A percentile compares a stretch with the other conserved stretches of the same genome.
These are phyloP conservation scores for Drosophila subpulchrella DNA, from an alignment of 1,140 invertebrate genomes.

Conservation along the genomic window DNA sequence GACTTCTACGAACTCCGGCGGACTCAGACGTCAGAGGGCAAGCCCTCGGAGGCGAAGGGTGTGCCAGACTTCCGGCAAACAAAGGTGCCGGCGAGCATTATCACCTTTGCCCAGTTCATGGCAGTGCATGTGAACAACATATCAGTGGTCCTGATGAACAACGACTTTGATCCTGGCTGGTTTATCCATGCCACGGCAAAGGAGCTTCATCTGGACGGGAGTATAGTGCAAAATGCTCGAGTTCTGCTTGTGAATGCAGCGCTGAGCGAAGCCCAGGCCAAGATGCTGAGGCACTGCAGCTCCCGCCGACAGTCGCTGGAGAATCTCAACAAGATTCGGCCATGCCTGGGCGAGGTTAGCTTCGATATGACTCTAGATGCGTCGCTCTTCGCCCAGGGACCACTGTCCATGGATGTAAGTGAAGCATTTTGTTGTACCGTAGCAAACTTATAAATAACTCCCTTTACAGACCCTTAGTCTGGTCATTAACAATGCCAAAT, in stretches of 20 bases:
- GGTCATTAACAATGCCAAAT: conserved; percentile 88
- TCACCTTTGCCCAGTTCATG: conserved; percentile 94
- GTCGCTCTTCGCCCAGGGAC: conserved; percentile 90
- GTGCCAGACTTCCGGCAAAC: conserved; percentile 89
- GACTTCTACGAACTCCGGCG: conserved; percentile 63
- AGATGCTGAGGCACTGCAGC: conserved; percentile 85
- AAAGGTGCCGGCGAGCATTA: conserved; percentile 91
- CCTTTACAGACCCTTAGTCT: conserved; percentile 90
- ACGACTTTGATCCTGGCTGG: conserved; percentile 88
- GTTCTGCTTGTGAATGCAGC: conserved; percentile 90
- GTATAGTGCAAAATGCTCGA: conserved; percentile 89
- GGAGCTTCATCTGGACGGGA: conserved; percentile 92
- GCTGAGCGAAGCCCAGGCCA: conserved; percentile 86
- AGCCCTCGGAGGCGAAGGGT: conserved; percentile 59
- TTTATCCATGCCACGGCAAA: conserved; percentile 90
- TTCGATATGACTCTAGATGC: conserved; percentile 91
- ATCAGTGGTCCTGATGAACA: conserved; percentile 89
- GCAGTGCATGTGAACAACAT: conserved; percentile 94
- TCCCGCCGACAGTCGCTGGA: conserved; percentile 73
- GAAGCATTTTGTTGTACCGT: background rate
- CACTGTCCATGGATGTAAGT: conserved; percentile 90
- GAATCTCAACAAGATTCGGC: conserved; percentile 83
- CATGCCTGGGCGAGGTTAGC: conserved; percentile 89
- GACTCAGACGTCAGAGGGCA: conserved; percentile 55
- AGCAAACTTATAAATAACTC: background rate